Base-by-base conservation (phyloP, 2,888 invertebrate species). In the Eurytoma adleriae region DNA sequence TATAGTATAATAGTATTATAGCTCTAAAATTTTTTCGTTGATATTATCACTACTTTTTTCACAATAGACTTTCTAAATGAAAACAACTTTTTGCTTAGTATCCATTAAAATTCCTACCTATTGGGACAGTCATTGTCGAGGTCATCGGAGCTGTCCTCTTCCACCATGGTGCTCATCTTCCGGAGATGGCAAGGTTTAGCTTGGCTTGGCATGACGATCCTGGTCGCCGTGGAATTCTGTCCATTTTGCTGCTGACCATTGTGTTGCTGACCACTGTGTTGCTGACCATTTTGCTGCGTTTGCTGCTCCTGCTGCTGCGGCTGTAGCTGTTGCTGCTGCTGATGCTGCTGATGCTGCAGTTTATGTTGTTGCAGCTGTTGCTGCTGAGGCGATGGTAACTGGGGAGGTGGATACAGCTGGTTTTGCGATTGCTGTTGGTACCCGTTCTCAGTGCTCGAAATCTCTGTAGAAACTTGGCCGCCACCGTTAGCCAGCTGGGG, bases 111-210 rank as follows among this genome's bases (percentile, higher is more conserved):
- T 20, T 16, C 50, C 14, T 68, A 82, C 82, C 82, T 82, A 72
- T 80, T 80, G 0, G 75, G 80, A 50, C 78, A 72, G 18, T 82
- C 78, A 24, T 79, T 81, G 69, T 79, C 88, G 73, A 85, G 78
- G 57, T 88, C 89, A 75, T 88, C 89, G n/a, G 88, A 86, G 30
- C 81, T 84, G 40, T 84, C 84, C 72, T 90, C 90, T 79, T 90
- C 90, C 48, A 86, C 86, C 90, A 89, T 90, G 40, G 88, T 88
- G 77, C 88, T 89, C 89, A 90, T 90, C 83, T 89, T 90, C 20
- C 82, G 67, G 30, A 76, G 13, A 50, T 78, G 79, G 10, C 69
- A 57, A 10, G 40, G 50, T 79, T 81, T 1, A 67, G 12, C n/a
- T 78, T 75, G 16, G 4, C 20, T 1, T n/a, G 40, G 2, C 40